phyloP scores from a whole-genome alignment of 2,113 vertebrate genomes.

The Myanophis thanlyinensis region DNA sequence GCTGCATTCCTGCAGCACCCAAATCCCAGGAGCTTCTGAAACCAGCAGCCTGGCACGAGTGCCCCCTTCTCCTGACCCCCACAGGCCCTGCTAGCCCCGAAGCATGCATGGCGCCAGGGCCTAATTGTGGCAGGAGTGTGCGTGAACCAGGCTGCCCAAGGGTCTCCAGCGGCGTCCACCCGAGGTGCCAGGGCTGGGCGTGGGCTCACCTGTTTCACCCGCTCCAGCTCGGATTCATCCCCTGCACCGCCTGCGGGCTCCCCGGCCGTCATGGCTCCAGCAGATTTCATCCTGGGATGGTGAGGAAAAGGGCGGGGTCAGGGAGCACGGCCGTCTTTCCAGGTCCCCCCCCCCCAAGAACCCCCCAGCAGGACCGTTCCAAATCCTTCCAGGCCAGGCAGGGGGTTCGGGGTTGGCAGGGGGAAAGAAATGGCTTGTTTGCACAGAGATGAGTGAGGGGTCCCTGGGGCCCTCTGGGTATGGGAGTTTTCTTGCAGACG shows the following conservation, averaged over 20 bases:
- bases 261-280: conserved; percentile 53
- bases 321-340: background rate
- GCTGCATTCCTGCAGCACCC: background rate
- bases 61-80: background rate
- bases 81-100: background rate
- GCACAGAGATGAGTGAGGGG: background rate
- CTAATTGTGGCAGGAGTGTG: background rate
- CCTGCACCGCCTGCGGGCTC: conserved; percentile 58
- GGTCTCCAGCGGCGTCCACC: too few relatives aligned
- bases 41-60: background rate
- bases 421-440: background rate
- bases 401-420: too few relatives aligned
- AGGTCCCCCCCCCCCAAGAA: background rate
- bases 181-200: background rate
- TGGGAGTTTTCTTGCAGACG: background rate
- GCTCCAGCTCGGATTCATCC: conserved; percentile 84
- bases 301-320: background rate
- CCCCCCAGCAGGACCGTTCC: background rate
- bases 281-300: conserved; percentile 72
- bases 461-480: too few relatives aligned
- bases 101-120: rapidly evolving
- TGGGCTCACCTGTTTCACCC: conserved; percentile 83
- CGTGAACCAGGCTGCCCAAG: background rate
- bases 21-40: background rate
- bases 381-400: background rate